Conservation (phyloP, 2,797 vertebrate species). For the Chelidonichthys spinosus region DNA sequence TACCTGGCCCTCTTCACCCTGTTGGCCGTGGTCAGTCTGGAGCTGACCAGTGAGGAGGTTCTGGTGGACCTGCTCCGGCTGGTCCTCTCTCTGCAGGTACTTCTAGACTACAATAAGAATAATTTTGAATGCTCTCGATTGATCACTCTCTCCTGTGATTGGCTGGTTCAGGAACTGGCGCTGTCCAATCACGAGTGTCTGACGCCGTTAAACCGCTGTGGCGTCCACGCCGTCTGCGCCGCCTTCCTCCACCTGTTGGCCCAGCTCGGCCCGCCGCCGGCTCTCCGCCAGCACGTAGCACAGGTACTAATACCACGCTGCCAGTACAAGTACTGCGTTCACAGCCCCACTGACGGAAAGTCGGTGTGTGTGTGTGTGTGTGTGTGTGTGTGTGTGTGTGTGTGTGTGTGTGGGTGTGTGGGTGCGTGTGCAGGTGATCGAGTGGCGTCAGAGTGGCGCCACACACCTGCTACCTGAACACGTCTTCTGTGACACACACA, state of each 20-base stretch:
- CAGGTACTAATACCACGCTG: constrained; percentile 78
- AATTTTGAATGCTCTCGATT: too few species aligned
- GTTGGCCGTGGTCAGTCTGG: constrained; percentile 88
- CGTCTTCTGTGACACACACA: constrained; percentile 84
- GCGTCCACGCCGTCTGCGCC: constrained; percentile 87
- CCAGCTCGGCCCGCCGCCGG: constrained; percentile 86
- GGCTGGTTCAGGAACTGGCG: constrained; percentile 78
- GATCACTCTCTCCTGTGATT: constrained; percentile 32
- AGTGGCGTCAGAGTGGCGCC: constrained; percentile 83
- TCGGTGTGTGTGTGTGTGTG: too few species aligned
- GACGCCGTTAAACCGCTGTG: constrained; percentile 87
- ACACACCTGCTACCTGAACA: constrained; percentile 88
- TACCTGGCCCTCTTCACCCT: constrained; percentile 87
- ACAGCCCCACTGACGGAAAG: too few species aligned
- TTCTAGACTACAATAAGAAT: not conserved
- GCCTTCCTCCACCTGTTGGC: constrained; percentile 90
- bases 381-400: too few species aligned
- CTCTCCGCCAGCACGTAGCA: constrained; percentile 87
- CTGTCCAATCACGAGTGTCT: constrained; percentile 87
- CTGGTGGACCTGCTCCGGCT: constrained; percentile 91
- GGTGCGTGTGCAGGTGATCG: constrained; percentile 88
- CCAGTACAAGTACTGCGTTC: not conserved
- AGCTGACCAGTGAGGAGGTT: constrained; percentile 92
- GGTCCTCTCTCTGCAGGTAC: constrained; percentile 90
- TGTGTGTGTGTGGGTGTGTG: too few species aligned